phyloP scores from a whole-genome alignment of 1,140 invertebrate genomes.

The Reticulitermes speratus region DNA sequence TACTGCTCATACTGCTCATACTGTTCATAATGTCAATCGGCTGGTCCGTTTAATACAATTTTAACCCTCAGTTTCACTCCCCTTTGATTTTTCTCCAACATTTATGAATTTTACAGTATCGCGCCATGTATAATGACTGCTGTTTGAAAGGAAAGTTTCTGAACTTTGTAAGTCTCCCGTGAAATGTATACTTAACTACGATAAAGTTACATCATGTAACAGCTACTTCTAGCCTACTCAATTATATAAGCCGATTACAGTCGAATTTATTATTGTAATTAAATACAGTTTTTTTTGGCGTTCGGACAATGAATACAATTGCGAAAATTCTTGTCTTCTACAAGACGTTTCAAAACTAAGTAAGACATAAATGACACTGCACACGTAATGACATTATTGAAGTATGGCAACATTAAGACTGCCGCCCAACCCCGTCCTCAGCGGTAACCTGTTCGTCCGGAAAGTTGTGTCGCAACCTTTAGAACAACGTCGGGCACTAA shows the following conservation, averaged over 20 bases:
- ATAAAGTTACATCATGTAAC: background rate
- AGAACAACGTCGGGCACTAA: too few relatives aligned
- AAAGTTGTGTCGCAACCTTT: too few relatives aligned
- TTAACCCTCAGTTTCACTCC: background rate
- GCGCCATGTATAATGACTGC: background rate
- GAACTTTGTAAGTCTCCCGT: background rate
- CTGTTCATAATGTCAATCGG: background rate
- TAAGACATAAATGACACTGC: background rate
- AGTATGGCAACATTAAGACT: too few relatives aligned
- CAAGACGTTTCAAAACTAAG: background rate
- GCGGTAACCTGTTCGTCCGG: too few relatives aligned
- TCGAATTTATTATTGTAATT: background rate
- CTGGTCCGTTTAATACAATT: background rate
- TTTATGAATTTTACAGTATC: background rate
- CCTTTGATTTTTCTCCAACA: background rate
- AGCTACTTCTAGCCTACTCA: background rate
- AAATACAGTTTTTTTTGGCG: background rate
- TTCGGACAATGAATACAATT: background rate
- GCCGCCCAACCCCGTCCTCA: too few relatives aligned
- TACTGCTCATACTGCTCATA: too few relatives aligned
- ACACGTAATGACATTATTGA: too few relatives aligned
- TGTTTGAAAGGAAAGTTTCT: background rate
- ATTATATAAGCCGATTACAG: background rate
- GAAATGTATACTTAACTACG: background rate
- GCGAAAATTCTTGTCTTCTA: background rate